Evolutionary conservation across 2,113 vertebrate genomes (phyloP).

Genomic region (Lasiurus borealis): DNA sequence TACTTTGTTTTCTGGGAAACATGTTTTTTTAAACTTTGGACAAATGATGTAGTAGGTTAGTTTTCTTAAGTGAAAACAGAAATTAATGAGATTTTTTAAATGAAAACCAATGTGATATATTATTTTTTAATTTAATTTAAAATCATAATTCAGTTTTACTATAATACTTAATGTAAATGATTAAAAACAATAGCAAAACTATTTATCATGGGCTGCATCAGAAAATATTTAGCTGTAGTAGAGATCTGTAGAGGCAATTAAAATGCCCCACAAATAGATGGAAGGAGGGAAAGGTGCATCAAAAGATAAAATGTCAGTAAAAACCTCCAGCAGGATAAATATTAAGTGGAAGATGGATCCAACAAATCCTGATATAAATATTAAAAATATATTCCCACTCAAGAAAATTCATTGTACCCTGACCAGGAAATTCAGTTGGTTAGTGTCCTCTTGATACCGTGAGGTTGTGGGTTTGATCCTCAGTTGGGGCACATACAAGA

Average conservation of each 20-base stretch:
- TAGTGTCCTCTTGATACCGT: background rate
- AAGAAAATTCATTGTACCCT: conserved; percentile 34
- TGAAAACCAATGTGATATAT: conserved; percentile 65
- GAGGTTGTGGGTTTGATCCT: background rate
- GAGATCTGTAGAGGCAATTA: conserved; percentile 47
- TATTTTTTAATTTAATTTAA: conserved; percentile 76
- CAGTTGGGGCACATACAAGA: background rate
- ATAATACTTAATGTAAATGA: conserved; percentile 74
- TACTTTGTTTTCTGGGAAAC: background rate
- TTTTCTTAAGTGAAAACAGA: conserved; percentile 79
- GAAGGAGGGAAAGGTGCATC: background rate
- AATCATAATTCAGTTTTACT: conserved; percentile 72
- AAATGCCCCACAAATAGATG: conserved; percentile 53
- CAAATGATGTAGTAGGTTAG: conserved; percentile 73
- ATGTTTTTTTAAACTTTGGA: conserved; percentile 56
- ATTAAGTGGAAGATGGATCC: conserved; percentile 34
- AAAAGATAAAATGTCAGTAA: conserved; percentile 20
- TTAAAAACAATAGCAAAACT: conserved; percentile 64
- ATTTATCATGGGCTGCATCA: conserved; percentile 57
- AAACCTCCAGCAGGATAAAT: conserved; percentile 27
- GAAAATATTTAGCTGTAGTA: conserved; percentile 57
- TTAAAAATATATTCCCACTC: background rate
- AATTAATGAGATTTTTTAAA: conserved; percentile 74
- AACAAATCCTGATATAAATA: conserved; percentile 42
- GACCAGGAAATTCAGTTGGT: background rate